These are phyloP conservation scores for Kryptolebias ocellatus DNA, from an alignment of 2,797 vertebrate genomes.

Conservation along the genomic window DNA sequence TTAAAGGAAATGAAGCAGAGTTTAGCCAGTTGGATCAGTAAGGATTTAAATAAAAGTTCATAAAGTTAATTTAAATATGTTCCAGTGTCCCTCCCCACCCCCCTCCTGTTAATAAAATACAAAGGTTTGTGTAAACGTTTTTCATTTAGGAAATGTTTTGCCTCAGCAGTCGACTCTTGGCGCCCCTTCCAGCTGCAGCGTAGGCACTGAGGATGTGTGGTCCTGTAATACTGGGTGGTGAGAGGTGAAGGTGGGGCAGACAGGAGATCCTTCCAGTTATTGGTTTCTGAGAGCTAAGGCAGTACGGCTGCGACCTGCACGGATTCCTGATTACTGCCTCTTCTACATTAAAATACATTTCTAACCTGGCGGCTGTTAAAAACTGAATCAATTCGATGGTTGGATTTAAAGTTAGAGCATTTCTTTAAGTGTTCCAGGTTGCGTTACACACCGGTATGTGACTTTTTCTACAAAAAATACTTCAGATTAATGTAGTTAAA, in stretches of 20 bases:
- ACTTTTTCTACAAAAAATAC: no score
- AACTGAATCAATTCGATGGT: not conserved
- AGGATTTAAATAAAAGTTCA: constrained; percentile 25
- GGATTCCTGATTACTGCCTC: not conserved
- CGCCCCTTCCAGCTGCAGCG: constrained; percentile 1
- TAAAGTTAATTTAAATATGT: constrained; percentile 15
- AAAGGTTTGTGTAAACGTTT: constrained; percentile 39
- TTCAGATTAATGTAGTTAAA: no score
- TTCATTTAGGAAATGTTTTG: not conserved
- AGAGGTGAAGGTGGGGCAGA: constrained; percentile 4
- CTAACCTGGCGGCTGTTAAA: not conserved
- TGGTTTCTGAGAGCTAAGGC: constrained; percentile 17
- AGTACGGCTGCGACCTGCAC: constrained; percentile 5
- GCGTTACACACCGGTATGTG: no score
- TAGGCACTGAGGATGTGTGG: constrained; percentile 8
- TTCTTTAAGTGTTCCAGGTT: not conserved
- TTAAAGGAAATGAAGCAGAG: constrained; percentile 37
- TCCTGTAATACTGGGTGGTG: not conserved
- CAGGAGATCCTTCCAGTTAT: constrained; percentile 33
- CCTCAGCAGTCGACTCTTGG: not conserved
- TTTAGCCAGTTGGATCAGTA: not conserved
- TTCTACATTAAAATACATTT: not conserved
- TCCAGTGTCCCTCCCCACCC: not conserved
- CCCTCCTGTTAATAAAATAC: not conserved
- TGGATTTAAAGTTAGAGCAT: not conserved